These are phyloP conservation scores for Chlamydotis undulata DNA, from an alignment of 2,113 vertebrate species.

Conservation along the genomic window DNA sequence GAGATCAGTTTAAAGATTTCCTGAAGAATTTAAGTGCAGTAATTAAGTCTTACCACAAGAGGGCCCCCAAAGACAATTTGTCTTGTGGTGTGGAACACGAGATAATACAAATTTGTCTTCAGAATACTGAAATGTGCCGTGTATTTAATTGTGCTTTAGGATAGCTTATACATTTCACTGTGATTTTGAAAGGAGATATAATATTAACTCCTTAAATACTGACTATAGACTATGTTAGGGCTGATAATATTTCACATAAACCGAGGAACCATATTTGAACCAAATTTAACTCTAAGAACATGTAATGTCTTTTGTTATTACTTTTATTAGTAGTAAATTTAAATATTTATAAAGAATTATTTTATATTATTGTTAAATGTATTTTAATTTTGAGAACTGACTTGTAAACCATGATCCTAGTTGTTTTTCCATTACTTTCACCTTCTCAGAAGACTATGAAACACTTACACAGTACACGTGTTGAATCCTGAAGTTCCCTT, in stretches of 20 bases:
- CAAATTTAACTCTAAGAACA: background rate
- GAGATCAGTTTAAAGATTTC: background rate
- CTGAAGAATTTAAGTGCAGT: slow-evolving; percentile 30
- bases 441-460: background rate
- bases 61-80: slow-evolving; percentile 70
- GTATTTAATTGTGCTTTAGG: background rate
- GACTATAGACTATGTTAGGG: background rate
- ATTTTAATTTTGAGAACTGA: background rate
- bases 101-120: background rate
- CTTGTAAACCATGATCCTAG: background rate
- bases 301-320: background rate
- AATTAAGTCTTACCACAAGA: slow-evolving; percentile 62
- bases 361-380: background rate
- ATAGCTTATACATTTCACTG: background rate
- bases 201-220: background rate
- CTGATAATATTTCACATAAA: background rate
- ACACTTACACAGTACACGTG: background rate
- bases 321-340: background rate
- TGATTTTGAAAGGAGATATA: background rate
- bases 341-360: background rate
- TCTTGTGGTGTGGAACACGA: background rate
- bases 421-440: background rate
- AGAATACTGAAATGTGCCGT: background rate
- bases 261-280: background rate
- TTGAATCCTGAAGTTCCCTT: background rate